Conservation (phyloP, 2,888 invertebrate species). For the Patella depressa region DNA sequence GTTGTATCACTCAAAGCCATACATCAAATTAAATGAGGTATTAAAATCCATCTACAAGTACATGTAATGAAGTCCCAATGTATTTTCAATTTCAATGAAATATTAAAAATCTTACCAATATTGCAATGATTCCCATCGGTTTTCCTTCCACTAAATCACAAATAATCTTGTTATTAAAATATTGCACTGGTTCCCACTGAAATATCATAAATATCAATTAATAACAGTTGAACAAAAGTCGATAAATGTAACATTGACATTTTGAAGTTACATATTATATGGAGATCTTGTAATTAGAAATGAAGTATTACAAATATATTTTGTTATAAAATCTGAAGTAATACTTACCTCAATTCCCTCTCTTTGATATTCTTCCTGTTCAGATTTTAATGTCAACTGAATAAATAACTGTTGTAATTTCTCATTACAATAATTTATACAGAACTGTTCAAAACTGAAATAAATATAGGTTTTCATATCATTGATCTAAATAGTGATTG, state of each 20-base stretch:
- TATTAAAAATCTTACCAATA: conserved; percentile 57
- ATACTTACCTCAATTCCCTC: conserved; percentile 83
- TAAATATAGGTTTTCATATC: conserved; percentile 10
- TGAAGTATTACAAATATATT: too few species aligned
- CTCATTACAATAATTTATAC: conserved; percentile 96
- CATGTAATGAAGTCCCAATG: too few species aligned
- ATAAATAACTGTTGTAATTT: conserved; percentile 95
- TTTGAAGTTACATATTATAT: not conserved
- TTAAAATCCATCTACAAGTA: too few species aligned
- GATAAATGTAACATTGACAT: not conserved
- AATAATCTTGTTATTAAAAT: conserved; percentile 93
- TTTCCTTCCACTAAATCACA: conserved; percentile 92
- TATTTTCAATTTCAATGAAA: not conserved
- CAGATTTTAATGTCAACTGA: conserved; percentile 87
- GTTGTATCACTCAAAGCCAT: too few species aligned
- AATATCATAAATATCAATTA: conserved; percentile 16
- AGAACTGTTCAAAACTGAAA: conserved; percentile 79
- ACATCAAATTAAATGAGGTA: too few species aligned
- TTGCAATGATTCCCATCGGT: conserved; percentile 79
- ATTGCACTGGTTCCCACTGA: conserved; percentile 86
- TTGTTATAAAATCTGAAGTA: too few species aligned
- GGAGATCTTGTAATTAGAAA: too few species aligned
- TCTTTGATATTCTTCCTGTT: conserved; percentile 91
- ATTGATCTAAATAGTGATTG: not conserved
- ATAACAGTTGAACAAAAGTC: conserved; percentile 6